Conservation (phyloP, 2,888 invertebrate species). For the Cerastis leucographa region DNA sequence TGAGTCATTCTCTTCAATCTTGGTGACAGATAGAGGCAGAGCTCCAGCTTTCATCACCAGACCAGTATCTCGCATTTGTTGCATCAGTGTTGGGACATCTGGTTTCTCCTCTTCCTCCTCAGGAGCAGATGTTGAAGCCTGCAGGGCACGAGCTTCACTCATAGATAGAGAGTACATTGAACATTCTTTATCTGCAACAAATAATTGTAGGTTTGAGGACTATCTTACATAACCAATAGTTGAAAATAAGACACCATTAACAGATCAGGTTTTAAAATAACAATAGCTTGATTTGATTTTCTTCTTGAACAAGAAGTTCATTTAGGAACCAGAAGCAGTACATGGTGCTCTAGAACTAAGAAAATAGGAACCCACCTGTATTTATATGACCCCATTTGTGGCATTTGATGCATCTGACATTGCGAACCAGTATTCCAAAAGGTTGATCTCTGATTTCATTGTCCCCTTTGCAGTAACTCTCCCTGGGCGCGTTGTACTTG, state of each 20-base stretch:
- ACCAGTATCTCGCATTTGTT: constrained; percentile 98
- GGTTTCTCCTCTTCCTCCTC: constrained; percentile 92
- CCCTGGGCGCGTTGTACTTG: constrained; percentile 99
- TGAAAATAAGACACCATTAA: neutral
- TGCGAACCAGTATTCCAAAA: constrained; percentile 98
- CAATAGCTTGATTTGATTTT: neutral
- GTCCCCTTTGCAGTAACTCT: constrained; percentile 99
- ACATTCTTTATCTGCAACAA: constrained; percentile 96
- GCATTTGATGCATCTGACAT: constrained; percentile 99
- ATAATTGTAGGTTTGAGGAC: neutral
- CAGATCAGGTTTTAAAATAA: neutral
- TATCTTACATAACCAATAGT: neutral
- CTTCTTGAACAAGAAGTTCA: neutral
- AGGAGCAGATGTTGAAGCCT: constrained; percentile 93
- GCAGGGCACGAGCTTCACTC: constrained; percentile 94
- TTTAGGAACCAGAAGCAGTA: constrained; percentile 1
- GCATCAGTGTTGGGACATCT: constrained; percentile 93
- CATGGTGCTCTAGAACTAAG: neutral
- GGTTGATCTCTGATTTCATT: constrained; percentile 99
- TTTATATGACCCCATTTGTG: constrained; percentile 99
- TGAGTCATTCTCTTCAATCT: constrained; percentile 91
- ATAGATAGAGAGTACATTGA: constrained; percentile 96
- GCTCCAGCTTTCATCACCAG: constrained; percentile 96
- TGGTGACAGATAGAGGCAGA: constrained; percentile 90
- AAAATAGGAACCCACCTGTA: constrained; percentile 91